Evolutionary conservation across 1,140 invertebrate genomes (phyloP), one percentile per base, ranked within the genome.

Genomic region (Condylostylus longicornis): DNA sequence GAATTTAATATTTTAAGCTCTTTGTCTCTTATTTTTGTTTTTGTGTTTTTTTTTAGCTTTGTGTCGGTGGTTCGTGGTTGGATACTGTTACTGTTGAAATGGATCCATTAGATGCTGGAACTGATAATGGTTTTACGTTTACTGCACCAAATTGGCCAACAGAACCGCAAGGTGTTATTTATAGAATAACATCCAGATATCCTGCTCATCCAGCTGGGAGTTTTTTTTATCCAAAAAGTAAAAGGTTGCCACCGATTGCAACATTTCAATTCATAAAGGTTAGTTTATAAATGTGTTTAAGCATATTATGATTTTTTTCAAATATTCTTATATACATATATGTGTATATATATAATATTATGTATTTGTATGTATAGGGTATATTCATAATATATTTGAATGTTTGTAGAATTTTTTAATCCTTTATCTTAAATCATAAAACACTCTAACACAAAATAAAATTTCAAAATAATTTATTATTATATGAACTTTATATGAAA

Each of bases 51-150:
- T 41, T 42, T 13, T 66, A 77, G 55, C 71, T 98, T 2, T 98
- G 94, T 61, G 76, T 84, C 9, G 83, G 95, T 53, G 91, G 88
- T 40, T 89, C 87, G 43, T 98, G 94, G 91, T 68, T 89, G 25
- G 87, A 94, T 54, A 82, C 80, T 31, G 78, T 91, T 34, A 86
- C 82, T 18, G 80, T 97, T 34, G 87, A 96, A 70, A 75, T 93
- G 51, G 85, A 87, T 64, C 93, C 93, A 14, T 71, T 93, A 51
- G 94, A 98, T 66, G 93, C 90, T 17, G 94, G 94, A 29, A 95
- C 89, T 19, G 91, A 97, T 67, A 90, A 91, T 63, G 93, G 94
- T 1, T 84, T 91, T 58, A 91, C 90, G 35, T 98, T 97, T 61
- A 95, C 90, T 41, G 88, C 90, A 19, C 83, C 85, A 20, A 93